Evolutionary conservation across 2,113 vertebrate species (phyloP).

Genomic region (Orycteropus afer): DNA sequence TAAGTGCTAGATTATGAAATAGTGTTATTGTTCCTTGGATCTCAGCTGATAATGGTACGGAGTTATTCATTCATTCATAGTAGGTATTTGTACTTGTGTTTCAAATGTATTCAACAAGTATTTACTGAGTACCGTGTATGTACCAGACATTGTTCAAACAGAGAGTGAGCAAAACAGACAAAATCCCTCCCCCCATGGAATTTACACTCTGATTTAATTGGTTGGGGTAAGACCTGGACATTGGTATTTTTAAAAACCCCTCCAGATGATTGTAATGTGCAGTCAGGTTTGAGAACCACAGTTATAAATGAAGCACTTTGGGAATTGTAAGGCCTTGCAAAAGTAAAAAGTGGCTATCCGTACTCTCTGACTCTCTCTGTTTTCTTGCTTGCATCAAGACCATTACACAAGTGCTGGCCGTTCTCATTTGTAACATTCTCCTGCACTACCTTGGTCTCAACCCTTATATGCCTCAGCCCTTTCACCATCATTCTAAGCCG

Average conservation of each 20-base stretch:
- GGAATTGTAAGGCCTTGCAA: not conserved
- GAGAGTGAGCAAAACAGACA: not conserved
- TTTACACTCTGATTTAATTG: constrained; percentile 2
- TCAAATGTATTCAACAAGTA: not conserved
- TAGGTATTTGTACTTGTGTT: too few species aligned
- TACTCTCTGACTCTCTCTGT: not conserved
- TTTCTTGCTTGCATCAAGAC: not conserved
- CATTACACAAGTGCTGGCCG: not conserved
- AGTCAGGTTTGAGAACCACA: too few species aligned
- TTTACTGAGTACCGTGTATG: not conserved
- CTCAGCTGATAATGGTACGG: not conserved
- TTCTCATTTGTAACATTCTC: not conserved
- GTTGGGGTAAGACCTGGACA: not conserved
- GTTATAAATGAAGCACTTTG: not conserved
- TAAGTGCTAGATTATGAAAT: too few species aligned
- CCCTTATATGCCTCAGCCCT: not conserved
- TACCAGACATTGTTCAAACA: not conserved
- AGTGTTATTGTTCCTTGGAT: constrained; percentile 37
- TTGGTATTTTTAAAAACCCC: not conserved
- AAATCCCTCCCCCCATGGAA: not conserved
- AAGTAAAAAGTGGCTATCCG: not conserved
- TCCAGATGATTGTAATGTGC: not conserved
- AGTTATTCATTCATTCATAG: not conserved
- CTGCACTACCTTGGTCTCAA: not conserved
- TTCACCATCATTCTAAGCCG: not conserved